These are phyloP conservation scores for Sinelater perroti DNA, from an alignment of 2,888 invertebrate genomes.

Conservation along the genomic window DNA sequence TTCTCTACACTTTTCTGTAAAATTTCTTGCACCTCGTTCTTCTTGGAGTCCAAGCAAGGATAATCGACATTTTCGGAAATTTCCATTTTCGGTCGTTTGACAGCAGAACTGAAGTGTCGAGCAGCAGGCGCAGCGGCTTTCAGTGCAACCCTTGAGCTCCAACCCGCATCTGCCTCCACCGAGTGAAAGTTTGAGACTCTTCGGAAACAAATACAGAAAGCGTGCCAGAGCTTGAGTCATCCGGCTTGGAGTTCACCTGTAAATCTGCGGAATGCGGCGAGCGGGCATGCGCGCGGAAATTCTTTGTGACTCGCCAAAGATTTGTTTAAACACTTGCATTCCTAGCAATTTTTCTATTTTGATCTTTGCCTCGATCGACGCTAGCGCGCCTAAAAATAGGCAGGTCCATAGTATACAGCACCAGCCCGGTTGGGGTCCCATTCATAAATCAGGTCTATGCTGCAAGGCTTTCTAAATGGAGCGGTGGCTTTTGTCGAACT, in stretches of 20 bases:
- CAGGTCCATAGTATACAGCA: slow-evolving; percentile 31
- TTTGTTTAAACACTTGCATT: slow-evolving; percentile 52
- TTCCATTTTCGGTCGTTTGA: slow-evolving; percentile 21
- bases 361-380: slow-evolving; percentile 26
- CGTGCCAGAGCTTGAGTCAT: slow-evolving; percentile 49
- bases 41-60: slow-evolving; percentile 39
- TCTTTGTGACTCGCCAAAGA: slow-evolving; percentile 47
- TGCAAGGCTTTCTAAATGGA: neutral
- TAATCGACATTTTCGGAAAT: slow-evolving; percentile 19
- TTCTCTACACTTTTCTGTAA: slow-evolving; percentile 48
- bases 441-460: slow-evolving; percentile 28
- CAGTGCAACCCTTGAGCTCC: neutral
- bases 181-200: slow-evolving; percentile 38
- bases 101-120: neutral
- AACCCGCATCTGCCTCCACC: slow-evolving; percentile 15
- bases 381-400: slow-evolving; percentile 29
- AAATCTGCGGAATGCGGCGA: slow-evolving; percentile 48
- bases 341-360: slow-evolving; percentile 45
- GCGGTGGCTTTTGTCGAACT: too few relatives aligned
- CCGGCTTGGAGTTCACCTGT: slow-evolving; percentile 54
- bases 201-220: slow-evolving; percentile 38
- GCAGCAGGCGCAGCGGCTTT: neutral
- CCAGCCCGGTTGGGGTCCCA: slow-evolving; percentile 18
- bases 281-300: slow-evolving; percentile 49
- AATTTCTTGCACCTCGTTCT: slow-evolving; percentile 50